Base-by-base conservation (phyloP, 2,888 invertebrate species). In the Papilio elwesi region DNA sequence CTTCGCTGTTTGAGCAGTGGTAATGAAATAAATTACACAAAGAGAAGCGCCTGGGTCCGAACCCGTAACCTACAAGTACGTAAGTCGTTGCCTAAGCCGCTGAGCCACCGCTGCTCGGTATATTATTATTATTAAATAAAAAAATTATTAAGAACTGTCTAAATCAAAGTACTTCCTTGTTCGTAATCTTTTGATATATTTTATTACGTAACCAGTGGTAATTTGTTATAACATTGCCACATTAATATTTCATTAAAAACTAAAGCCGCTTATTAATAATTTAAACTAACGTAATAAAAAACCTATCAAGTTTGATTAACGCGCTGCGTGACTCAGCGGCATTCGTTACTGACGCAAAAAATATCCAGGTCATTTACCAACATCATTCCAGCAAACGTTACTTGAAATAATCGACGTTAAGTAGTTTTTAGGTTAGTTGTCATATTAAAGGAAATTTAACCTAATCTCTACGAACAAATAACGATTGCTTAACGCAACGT, bases 351-450 rank as follows among this genome's bases (percentile, higher is more conserved):
- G 49, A 63, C 55, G 63, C 63, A 63, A 72, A 65, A 72, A 72
- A 26, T 55, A 67, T 68, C 71, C 74, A 57, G 13, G 47, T 57
- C 63, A 55, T 78, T 79, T 85, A 83, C 87, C 84, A 87, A 87
- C 87, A 85, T 43, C 43, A 9, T 85, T 81, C 79, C 82, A 80
- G 84, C 84, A 84, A 85, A 78, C 80, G 78, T 78, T 76, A 75
- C 13, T 57, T 57, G 15, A 13, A 13, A 36, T 43, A 43, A 11
- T 15, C 59, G 26, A 62, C 43, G 43, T 9, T 43, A 15, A 62
- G 10, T 15, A n/a, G 15, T 43, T 62, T 43, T 62, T 57, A 12
- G 36, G 13, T 4, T 8, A 62, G 3, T 13, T 43, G 0, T 38
- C 13, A 43, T 43, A 11, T 43, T 15, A 62, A 3, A 43, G 9